phyloP scores from a whole-genome alignment of 2,797 vertebrate species.

The Carapus acus region DNA sequence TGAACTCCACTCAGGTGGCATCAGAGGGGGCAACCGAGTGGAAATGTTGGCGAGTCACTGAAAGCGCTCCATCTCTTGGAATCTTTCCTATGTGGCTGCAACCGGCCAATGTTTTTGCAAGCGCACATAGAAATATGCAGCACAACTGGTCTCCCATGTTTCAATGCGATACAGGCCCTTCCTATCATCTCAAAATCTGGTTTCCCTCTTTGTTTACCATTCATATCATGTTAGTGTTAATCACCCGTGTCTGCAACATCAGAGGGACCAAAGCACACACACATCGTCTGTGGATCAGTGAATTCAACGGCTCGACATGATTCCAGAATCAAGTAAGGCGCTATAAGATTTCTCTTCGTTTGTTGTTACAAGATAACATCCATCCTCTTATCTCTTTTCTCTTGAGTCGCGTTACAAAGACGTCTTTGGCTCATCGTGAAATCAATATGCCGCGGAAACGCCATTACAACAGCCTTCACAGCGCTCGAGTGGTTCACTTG shows the following conservation, averaged over 20 bases:
- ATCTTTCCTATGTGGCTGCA: constrained; percentile 45
- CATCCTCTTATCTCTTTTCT: constrained; percentile 51
- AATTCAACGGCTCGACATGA: constrained; percentile 47
- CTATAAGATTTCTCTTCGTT: constrained; percentile 39
- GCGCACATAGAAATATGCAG: constrained; percentile 42
- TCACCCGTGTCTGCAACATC: constrained; percentile 15
- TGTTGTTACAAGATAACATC: constrained; percentile 58
- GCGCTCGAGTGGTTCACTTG: constrained; percentile 40
- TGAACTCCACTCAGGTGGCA: constrained; percentile 71
- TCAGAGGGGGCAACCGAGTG: constrained; percentile 67
- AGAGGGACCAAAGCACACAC: constrained; percentile 14
- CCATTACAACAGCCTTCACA: constrained; percentile 55
- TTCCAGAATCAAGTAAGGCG: constrained; percentile 50
- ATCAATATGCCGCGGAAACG: constrained; percentile 60
- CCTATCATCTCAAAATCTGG: too few species aligned
- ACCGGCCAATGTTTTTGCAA: constrained; percentile 27
- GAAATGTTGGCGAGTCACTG: constrained; percentile 69
- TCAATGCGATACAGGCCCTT: too few species aligned
- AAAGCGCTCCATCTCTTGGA: constrained; percentile 63
- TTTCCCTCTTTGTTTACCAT: constrained; percentile 30
- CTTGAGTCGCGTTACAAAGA: constrained; percentile 59
- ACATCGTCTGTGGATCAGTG: constrained; percentile 21
- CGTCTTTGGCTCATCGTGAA: constrained; percentile 54
- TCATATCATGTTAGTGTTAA: constrained; percentile 17
- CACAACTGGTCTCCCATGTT: too few species aligned